A percentile compares a stretch with the other conserved stretches of the same genome.
These are phyloP conservation scores for Sciurus vulgaris DNA, from an alignment of 2,797 vertebrate species.

Conservation along the genomic window DNA sequence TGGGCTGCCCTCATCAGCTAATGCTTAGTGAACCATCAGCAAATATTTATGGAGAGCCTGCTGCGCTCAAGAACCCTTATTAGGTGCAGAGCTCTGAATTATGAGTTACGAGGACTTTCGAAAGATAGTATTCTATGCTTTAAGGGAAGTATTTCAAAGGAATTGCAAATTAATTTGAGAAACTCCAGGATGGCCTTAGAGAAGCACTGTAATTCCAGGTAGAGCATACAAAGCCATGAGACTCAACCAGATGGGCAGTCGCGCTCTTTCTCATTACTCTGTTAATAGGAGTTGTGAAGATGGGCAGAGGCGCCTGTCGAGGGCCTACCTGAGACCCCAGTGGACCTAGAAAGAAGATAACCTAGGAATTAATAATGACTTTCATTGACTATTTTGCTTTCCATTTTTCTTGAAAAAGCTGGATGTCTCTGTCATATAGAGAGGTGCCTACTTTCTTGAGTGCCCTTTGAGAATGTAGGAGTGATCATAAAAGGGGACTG, in stretches of 20 bases:
- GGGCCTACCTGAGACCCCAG: not conserved
- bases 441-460: not conserved
- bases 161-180: conserved; percentile 75
- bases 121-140: conserved; percentile 61
- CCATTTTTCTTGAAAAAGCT: not conserved
- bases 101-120: conserved; percentile 73
- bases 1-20: conserved; percentile 58
- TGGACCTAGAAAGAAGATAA: not conserved
- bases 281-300: not conserved
- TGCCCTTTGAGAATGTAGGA: not conserved
- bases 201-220: conserved; percentile 19
- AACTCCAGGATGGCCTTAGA: conserved; percentile 45
- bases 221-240: not conserved
- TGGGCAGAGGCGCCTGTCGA: not conserved
- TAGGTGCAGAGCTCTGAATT: conserved; percentile 74
- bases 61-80: conserved; percentile 73
- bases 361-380: not conserved
- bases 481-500: not conserved
- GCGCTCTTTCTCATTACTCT: conserved; percentile 64
- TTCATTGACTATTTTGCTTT: not conserved
- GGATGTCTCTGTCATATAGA: not conserved
- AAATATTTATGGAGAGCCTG: conserved; percentile 76
- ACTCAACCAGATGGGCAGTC: conserved; percentile 38
- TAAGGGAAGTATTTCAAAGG: conserved; percentile 76
- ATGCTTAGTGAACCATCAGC: conserved; percentile 64